Conservation (phyloP, 2,888 invertebrate genomes). For the Thumatha senex region DNA sequence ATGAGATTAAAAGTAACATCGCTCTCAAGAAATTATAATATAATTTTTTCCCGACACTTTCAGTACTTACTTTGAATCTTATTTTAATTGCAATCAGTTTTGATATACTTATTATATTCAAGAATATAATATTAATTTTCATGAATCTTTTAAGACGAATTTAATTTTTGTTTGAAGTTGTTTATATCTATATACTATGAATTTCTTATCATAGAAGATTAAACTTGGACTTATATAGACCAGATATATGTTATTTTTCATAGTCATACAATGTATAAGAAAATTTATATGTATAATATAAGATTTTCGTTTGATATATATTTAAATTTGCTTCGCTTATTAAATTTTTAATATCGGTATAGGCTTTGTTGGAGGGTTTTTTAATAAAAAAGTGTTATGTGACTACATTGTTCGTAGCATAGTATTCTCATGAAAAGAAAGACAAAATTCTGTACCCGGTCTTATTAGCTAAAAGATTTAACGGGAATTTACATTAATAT, state of each 20-base stretch:
- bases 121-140: not conserved
- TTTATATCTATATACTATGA: not conserved
- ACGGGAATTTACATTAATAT: not conserved
- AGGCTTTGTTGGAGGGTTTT: slow-evolving; percentile 8
- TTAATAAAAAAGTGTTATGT: slow-evolving; percentile 4
- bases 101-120: slow-evolving; percentile 21
- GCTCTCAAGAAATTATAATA: slow-evolving; percentile 79
- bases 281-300: slow-evolving; percentile 14
- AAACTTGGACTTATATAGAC: too few species aligned
- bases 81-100: slow-evolving; percentile 51
- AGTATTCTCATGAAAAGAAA: not conserved
- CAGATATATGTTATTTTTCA: not conserved
- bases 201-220: too few species aligned
- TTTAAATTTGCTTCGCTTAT: slow-evolving; percentile 22
- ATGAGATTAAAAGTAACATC: slow-evolving; percentile 67
- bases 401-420: not conserved
- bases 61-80: slow-evolving; percentile 44
- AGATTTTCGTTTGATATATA: slow-evolving; percentile 20
- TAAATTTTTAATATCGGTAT: slow-evolving; percentile 19
- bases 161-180: not conserved
- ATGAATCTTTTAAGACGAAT: not conserved
- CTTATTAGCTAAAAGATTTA: not conserved
- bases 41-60: slow-evolving; percentile 63
- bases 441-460: too few species aligned
- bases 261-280: not conserved